Base-by-base conservation (phyloP, 2,888 invertebrate species). In the Lycophotia porphyrea region DNA sequence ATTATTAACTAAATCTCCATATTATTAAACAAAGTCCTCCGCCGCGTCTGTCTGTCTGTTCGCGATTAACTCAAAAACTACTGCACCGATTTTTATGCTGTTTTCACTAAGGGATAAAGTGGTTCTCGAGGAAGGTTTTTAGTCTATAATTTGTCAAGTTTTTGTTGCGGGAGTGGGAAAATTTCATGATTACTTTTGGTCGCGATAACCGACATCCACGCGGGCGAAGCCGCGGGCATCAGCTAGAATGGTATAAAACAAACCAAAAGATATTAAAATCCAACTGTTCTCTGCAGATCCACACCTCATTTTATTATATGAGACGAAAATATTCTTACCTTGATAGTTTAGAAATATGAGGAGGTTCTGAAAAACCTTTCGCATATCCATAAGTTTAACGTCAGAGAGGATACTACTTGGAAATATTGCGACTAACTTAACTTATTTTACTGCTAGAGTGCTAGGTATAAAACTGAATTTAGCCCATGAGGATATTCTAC, bases 391-490 rank as follows among this genome's bases (percentile, higher is more conserved):
- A 74, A 36, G 34, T 73, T 76, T 7, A 31, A 39, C n/a, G 9
- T 4, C 21, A 18, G 13, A 18, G 15, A 13, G 27, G 7, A 34
- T 1, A 15, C 7, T 3, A 15, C 42, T 44, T 74, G 4, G 9
- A 44, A 70, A 47, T 31, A 55, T 39, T 39, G 11, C 52, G 1
- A 71, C 18, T 36, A 69, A 9, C 39, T 68, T 39, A 36, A 31
- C 31, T 24, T 18, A 34, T 55, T 24, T 13, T 27, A 67, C 15
- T 24, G 27, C 31, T 39, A 31, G 27, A 67, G 9, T 24, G 27
- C 31, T 39, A 31, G 27, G 15, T 31, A 18, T 61, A 60, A 31
- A 76, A 69, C 47, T 47, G 44, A 68, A 44, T 77, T 76, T 47
- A 24, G 34, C 7, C 34, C n/a, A 42, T 44, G 9, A 55, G 44